Base-by-base conservation (phyloP, 2,797 vertebrate genomes). In the Eospalax fontanierii region DNA sequence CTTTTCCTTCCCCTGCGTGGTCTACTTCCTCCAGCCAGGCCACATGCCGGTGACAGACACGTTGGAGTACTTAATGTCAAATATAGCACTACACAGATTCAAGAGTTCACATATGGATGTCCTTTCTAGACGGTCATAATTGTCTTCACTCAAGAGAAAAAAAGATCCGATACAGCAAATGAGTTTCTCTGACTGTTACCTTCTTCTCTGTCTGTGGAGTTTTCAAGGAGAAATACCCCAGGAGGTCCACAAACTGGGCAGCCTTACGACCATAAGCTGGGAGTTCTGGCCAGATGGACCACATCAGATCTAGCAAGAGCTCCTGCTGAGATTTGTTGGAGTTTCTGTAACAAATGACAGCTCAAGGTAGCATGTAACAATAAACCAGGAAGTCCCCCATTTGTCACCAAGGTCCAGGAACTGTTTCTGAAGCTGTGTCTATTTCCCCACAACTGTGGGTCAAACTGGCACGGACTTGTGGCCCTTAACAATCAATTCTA, bases 231-330 rank as follows among this genome's bases (percentile, higher is more conserved):
- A 99, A 99, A 97, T 99, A 99, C 61, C 99, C 99, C 14, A 99
- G 99, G 16, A 99, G 98, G 96, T 99, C 99, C 4, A 99, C 99
- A 98, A 99, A 99, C 98, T 99, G 99, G 71, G 99, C 99, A 86
- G 99, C 99, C 97, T 99, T 99, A 79, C 99, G 99, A 33, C 99
- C 99, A 2, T 99, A 99, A n/a, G 99, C 99, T 46, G 99, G 99
- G 22, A 99, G 99, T 66, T 99, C 99, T 11, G 99, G 99, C 99
- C 99, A 99, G 97, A 99, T 99, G 38, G 99, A 99, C 99, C 99
- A 99, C 97, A 99, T 99, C 93, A 99, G 98, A 95, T 99, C 99
- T 79, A 99, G 98, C 50, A 99, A 98, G 38, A 99, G 98, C 91
- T 99, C 99, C 97, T 99, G 99, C 82, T 99, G 99, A 87, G 99